Conservation (phyloP, 2,797 vertebrate genomes). For the Periophthalmus magnuspinnatus region DNA sequence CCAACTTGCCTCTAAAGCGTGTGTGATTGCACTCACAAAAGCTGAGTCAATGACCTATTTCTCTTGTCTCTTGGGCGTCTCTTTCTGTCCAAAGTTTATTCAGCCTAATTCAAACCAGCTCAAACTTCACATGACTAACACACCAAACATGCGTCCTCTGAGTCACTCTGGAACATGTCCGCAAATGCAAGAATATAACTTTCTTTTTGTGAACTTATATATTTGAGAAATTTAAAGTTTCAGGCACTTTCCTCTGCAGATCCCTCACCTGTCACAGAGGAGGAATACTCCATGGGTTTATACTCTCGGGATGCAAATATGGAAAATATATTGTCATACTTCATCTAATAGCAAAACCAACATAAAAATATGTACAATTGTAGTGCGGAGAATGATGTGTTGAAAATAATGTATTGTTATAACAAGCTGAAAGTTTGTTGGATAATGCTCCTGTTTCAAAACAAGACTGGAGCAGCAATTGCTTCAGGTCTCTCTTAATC, state of each 20-base stretch:
- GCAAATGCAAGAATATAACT: conserved; percentile 20
- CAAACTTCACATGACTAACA: conserved; percentile 30
- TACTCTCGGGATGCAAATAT: background rate
- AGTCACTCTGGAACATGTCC: conserved; percentile 19
- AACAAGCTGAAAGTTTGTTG: no score
- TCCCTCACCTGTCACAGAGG: conserved; percentile 24
- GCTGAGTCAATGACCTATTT: conserved; percentile 38
- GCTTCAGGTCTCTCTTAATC: no score
- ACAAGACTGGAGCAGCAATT: no score
- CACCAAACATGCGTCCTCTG: conserved; percentile 11
- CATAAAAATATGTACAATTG: background rate
- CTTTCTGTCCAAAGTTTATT: conserved; percentile 19
- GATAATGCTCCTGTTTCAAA: no score
- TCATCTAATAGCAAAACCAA: background rate
- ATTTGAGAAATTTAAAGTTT: conserved; percentile 8
- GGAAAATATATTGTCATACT: background rate
- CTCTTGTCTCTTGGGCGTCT: conserved; percentile 24
- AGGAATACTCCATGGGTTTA: conserved; percentile 4
- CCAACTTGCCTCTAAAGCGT: background rate
- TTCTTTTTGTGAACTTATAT: conserved; percentile 10
- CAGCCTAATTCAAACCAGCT: conserved; percentile 26
- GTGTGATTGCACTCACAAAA: conserved; percentile 6
- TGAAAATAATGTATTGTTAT: no score
- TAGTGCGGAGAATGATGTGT: no score
- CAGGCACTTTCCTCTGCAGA: conserved; percentile 9